Evolutionary conservation across 2,888 invertebrate genomes (phyloP), one percentile per base, ranked within the genome.

Genomic region (Aporophyla nigra): DNA sequence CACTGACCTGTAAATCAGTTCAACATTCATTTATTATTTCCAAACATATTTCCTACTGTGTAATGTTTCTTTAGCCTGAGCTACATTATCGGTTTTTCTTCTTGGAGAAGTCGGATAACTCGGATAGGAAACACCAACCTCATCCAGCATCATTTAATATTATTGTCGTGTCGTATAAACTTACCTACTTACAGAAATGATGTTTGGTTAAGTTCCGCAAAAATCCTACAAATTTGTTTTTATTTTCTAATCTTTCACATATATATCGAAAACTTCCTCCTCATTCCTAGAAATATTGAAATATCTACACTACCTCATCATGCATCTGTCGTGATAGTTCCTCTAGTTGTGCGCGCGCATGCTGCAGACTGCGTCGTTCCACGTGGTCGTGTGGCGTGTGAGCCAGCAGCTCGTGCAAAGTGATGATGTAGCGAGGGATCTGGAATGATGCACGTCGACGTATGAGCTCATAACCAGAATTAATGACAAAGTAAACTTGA

Each of bases 311-410:
- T 33, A 67, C 98, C 97, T 99, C 98, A 89, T 99, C 98, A 90
- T 98, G 98, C 98, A 99, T 99, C 93, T 98, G 98, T 65, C 98
- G 94, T 0, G 98, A 98, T 12, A 98, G 97, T 92, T 99, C 98
- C 93, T 99, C 99, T 2, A 99, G 97, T 90, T 99, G 98, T 86
- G 98, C 98, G 70, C 98, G 97, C 61, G 99, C 99, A 91, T 98
- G 98, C 92, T 99, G 98, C 87, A 99, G 96, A 90, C 98, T 98
- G 93, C 98, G 98, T 24, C 99, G 97, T 95, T 99, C 99, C 74
- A 99, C 99, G 95, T 99, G 99, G 95, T 99, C 98, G 93, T 99
- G 98, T 0, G 99, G 99, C 0, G 99, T 99, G 94, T 99, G 99
- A 10, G 99, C 99, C 81, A 99, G 95, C 27, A 99, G 96, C 94